Base-by-base conservation (phyloP, 2,888 invertebrate genomes). In the Danaus chrysippus region DNA sequence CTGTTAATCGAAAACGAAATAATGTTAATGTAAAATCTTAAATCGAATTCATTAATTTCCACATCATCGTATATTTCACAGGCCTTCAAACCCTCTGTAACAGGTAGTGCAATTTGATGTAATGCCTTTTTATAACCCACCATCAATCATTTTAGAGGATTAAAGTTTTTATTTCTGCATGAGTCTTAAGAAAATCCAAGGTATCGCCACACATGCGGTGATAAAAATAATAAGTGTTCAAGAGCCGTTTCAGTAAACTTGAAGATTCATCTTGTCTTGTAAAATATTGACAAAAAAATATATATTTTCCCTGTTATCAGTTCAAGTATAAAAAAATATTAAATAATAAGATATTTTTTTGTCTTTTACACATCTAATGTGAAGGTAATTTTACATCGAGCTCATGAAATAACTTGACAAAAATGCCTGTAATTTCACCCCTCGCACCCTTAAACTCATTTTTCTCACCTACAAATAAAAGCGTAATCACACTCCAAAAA, bases 401-500 rank as follows among this genome's bases (percentile, higher is more conserved):
- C 54, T 46, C 60, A 56, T 54, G 65, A 62, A 70, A 67, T 65
- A 63, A 63, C 63, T 64, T 66, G 65, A 68, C 66, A 70, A 65
- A 66, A 68, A 67, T 64, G 63, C 66, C 63, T 60, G 65, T 66
- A 65, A 67, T 68, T 64, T 65, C 66, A 49, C 59, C 60, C 62
- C 57, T 56, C 56, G 54, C 42, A 60, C 54, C 44, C 41, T 58
- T 56, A 62, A 66, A 59, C 65, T 65, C 68, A 66, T 68, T 67
- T 65, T 64, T 65, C 64, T 65, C 65, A 63, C 66, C 64, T 62
- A 49, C 49, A 63, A 62, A 61, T 64, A 70, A 70, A 65, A 68
- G 58, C 63, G 61, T 66, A 66, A 67, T 68, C 63, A 66, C 71
- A 65, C 66, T 64, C 66, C 64, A 58, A 61, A 63, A 58, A 59